These are phyloP conservation scores for Tetrax tetrax DNA, from an alignment of 2,113 vertebrate genomes.

Conservation along the genomic window DNA sequence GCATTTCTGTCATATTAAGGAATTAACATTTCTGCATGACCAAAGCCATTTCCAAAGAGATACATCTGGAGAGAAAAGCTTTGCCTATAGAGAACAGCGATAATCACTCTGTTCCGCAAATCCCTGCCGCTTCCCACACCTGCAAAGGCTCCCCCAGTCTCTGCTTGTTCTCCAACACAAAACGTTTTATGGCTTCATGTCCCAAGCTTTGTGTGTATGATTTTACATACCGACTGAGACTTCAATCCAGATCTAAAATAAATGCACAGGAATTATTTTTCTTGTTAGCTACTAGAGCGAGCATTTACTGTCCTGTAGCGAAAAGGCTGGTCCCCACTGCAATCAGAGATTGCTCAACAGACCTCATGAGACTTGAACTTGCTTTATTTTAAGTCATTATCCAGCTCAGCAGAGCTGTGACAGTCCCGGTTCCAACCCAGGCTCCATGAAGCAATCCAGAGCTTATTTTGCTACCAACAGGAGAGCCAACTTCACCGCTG, in stretches of 20 bases:
- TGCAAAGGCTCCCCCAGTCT: neutral
- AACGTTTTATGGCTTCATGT: neutral
- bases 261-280: neutral
- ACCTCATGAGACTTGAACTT: neutral
- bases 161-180: neutral
- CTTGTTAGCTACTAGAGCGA: neutral
- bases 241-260: neutral
- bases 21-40: neutral
- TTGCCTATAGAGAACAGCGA: neutral
- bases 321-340: neutral
- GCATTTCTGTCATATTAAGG: accelerated
- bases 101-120: neutral
- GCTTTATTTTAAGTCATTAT: neutral
- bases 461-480: neutral
- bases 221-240: neutral
- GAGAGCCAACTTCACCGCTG: neutral
- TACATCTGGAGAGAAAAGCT: neutral
- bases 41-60: neutral
- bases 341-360: neutral
- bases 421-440: neutral
- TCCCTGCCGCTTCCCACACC: neutral
- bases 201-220: neutral
- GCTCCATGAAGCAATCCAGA: neutral
- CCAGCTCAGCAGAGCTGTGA: neutral
- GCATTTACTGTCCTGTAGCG: neutral